Base-by-base conservation (phyloP, 2,888 invertebrate genomes). In the Labia minor region DNA sequence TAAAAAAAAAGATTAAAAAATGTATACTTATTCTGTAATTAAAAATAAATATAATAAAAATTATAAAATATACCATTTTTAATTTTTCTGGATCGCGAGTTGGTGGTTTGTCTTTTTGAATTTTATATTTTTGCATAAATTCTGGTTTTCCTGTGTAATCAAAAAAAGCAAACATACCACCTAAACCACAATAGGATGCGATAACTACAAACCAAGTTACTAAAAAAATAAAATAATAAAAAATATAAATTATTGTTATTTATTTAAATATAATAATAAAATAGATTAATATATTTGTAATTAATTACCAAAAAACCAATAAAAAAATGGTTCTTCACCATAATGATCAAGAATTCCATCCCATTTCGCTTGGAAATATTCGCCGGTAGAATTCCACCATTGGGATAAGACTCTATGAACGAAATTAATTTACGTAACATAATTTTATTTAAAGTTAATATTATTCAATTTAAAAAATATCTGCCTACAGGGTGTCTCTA, bases 251-350 rank as follows among this genome's bases (percentile, higher is more conserved):
- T 26, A 6, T 26, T 8, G 8, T 26, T 26, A 26, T 26, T 26
- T 8, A 8, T 26, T 3, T 26, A 3, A 3, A 26, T 26, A 26
- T 26, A 26, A 26, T 26, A 26, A 26, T 26, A 3, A 26, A 26
- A 26, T 26, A 26, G 8, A 26, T 26, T 8, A 26, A 26, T n/a
- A 26, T 26, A 26, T 26, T 26, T 26, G 26, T 6, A 3, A 49
- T n/a, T 49, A 49, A 10, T 49, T 49, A 49, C 49, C 49, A 16
- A n/a, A 49, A 49, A 49, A 49, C 49, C 49, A 49, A 49, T 49
- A 49, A 16, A 49, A 49, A 49, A 49, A 49, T 49, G 49, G 49
- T 49, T 49, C 49, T 49, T 49, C 49, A 3, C 49, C 49, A 16
- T 49, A 49, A 49, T 49, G n/a, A 49, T 49, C 49, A 49, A 49